phyloP scores from a whole-genome alignment of 2,797 vertebrate genomes.

The Falco cherrug region DNA sequence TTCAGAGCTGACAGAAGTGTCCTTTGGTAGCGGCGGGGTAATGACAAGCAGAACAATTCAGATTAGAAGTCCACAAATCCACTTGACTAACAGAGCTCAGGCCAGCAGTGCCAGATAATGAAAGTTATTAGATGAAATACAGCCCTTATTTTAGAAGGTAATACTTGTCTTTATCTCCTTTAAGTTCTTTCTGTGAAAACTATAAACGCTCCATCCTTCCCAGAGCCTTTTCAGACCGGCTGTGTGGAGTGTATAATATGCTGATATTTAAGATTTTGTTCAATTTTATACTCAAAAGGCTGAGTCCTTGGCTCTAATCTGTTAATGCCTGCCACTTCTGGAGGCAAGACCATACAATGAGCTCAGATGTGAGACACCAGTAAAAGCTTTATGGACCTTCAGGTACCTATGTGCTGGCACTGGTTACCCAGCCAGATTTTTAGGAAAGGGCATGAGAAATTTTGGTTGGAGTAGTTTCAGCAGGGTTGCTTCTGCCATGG shows the following conservation, averaged over 20 bases:
- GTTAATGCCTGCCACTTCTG: neutral
- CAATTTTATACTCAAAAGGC: neutral
- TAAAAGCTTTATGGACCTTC: neutral
- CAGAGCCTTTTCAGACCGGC: neutral
- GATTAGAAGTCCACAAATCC: neutral
- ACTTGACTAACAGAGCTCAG: neutral
- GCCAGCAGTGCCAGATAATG: neutral
- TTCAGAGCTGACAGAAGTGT: neutral
- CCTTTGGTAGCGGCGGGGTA: neutral
- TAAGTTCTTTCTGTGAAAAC: neutral
- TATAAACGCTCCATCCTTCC: neutral
- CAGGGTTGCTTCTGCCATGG: neutral
- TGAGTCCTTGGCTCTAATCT: neutral
- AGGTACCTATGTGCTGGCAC: no score
- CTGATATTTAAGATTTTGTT: neutral
- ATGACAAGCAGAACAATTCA: neutral
- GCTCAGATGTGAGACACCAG: neutral
- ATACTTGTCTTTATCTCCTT: neutral
- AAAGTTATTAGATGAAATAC: neutral
- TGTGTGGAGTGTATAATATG: neutral
- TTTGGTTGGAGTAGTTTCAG: neutral
- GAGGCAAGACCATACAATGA: neutral
- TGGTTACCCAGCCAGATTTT: neutral
- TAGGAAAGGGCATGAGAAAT: neutral
- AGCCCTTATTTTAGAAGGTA: conserved; percentile 20